Evolutionary conservation across 2,888 invertebrate genomes (phyloP).

Genomic region (Ormyrus pomaceus): DNA sequence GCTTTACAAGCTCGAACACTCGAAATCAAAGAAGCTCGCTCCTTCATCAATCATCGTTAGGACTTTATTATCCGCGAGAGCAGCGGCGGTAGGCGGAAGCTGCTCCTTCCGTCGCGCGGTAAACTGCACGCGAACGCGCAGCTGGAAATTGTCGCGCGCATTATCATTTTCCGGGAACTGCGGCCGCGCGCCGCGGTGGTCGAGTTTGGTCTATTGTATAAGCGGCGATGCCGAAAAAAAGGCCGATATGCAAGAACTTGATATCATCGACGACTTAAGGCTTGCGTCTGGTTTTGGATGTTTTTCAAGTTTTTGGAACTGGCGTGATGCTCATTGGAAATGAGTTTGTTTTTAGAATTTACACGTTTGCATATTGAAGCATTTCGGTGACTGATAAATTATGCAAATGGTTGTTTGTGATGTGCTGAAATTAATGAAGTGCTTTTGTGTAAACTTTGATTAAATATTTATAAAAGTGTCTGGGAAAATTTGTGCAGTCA

Average conservation of each 20-base stretch:
- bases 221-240: too few relatives aligned
- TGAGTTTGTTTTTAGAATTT: not conserved
- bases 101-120: conserved; percentile 46
- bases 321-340: too few relatives aligned
- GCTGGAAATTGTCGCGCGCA: not conserved
- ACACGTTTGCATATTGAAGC: conserved; percentile 28
- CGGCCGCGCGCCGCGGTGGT: too few relatives aligned
- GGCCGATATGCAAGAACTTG: too few relatives aligned
- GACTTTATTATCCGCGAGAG: conserved; percentile 65
- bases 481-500: not conserved
- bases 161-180: too few relatives aligned
- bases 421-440: conserved; percentile 2
- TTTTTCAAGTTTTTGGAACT: too few relatives aligned
- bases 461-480: conserved; percentile 21
- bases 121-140: not conserved
- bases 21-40: conserved; percentile 16
- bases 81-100: conserved; percentile 61
- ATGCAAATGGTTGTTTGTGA: conserved; percentile 5
- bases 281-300: not conserved
- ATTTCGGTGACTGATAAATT: conserved; percentile 23
- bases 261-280: conserved; percentile 17
- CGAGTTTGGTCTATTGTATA: too few relatives aligned
- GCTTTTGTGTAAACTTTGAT: not conserved
- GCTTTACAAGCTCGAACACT: too few relatives aligned
- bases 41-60: conserved; percentile 69